phyloP scores from a whole-genome alignment of 2,797 vertebrate genomes.

The Macrochelys suwanniensis region DNA sequence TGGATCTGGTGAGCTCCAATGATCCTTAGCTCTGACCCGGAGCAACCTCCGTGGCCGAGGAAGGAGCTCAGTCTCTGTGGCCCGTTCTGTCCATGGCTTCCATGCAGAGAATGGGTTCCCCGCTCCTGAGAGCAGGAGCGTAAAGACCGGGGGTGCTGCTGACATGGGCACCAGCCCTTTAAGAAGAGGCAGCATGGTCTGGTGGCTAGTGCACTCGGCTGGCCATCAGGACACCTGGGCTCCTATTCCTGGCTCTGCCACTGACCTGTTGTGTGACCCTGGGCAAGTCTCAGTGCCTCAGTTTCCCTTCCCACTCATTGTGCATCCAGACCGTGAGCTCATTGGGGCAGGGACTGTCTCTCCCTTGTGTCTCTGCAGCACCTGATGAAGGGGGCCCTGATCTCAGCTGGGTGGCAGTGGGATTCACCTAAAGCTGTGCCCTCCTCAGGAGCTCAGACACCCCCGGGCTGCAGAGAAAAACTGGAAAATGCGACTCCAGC shows the following conservation, averaged over 20 bases:
- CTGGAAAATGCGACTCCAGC: not conserved
- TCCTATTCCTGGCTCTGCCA: not conserved
- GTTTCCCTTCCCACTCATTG: not conserved
- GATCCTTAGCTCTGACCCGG: not conserved
- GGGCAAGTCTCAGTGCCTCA: not conserved
- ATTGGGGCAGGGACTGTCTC: not conserved
- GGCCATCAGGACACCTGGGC: not conserved
- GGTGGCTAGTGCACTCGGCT: too few species aligned
- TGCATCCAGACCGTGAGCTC: not conserved
- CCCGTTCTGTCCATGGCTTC: not conserved
- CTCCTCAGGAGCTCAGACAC: not conserved
- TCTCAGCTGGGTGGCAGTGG: not conserved
- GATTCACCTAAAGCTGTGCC: not conserved
- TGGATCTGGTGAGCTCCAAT: not conserved
- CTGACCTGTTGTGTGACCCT: not conserved
- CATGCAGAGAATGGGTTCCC: not conserved
- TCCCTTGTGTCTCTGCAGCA: not conserved
- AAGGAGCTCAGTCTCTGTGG: not conserved
- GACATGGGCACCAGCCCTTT: not conserved
- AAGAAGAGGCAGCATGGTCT: not conserved
- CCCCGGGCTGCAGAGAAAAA: not conserved
- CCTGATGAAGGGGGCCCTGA: not conserved
- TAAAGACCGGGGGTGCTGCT: too few species aligned
- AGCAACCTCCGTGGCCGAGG: not conserved
- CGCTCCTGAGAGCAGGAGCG: not conserved